phyloP scores from a whole-genome alignment of 53 echinoderm and acorn worm species.

The Luidia sarsii region DNA sequence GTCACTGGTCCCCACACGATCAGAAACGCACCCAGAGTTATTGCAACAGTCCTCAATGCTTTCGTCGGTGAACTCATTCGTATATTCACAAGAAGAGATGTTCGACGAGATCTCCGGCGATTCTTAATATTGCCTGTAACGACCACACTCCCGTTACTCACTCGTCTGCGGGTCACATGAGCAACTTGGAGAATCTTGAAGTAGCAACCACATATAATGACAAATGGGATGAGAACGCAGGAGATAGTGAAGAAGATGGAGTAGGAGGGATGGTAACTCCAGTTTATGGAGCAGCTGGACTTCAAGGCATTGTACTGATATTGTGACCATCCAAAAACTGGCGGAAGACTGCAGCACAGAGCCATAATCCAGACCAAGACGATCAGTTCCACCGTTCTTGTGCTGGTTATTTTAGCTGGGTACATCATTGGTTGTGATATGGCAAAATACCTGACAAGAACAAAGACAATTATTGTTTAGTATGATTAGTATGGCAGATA shows the following conservation, averaged over 20 bases:
- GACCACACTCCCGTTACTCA: conserved; percentile 88
- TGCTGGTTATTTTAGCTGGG: conserved; percentile 74
- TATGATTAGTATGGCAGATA: too few relatives aligned
- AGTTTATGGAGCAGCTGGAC: conserved; percentile 73
- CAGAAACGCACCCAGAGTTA: conserved; percentile 71
- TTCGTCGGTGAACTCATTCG: conserved; percentile 95
- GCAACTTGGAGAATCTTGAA: conserved; percentile 74
- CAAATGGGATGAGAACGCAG: conserved; percentile 60
- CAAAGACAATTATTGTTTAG: too few relatives aligned
- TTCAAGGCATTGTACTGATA: conserved; percentile 58
- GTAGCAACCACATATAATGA: conserved; percentile 71
- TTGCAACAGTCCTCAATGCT: conserved; percentile 76
- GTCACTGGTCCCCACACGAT: conserved; percentile 76
- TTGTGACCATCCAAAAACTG: conserved; percentile 86
- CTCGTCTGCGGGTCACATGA: conserved; percentile 62
- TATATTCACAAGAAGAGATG: conserved; percentile 88
- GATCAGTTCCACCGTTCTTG: conserved; percentile 68
- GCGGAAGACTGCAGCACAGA: conserved; percentile 72
- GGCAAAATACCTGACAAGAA: conserved; percentile 94
- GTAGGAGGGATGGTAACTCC: conserved; percentile 84
- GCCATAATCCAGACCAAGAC: conserved; percentile 65
- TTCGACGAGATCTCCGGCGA: conserved; percentile 77
- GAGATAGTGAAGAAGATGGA: conserved; percentile 66
- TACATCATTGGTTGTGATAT: conserved; percentile 92
- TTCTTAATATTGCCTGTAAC: conserved; percentile 9